These are phyloP conservation scores for Thumatha senex DNA, from an alignment of 2,888 invertebrate genomes.

Conservation along the genomic window DNA sequence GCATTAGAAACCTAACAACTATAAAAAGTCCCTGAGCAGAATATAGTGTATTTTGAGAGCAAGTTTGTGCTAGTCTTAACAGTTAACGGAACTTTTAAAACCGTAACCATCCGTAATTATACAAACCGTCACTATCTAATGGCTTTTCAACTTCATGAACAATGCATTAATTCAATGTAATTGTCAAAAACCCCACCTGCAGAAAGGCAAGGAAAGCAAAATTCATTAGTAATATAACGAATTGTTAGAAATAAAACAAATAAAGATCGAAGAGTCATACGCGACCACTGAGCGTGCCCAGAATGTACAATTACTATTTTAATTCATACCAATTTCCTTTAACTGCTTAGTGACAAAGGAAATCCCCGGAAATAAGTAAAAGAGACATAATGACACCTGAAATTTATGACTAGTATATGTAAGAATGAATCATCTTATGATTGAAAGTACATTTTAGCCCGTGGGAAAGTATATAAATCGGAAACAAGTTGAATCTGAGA, in stretches of 20 bases:
- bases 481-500: too few species aligned
- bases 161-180: not conserved
- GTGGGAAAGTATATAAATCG: too few species aligned
- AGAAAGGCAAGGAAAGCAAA: conserved; percentile 1
- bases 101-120: too few species aligned
- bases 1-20: too few species aligned
- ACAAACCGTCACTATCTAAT: too few species aligned
- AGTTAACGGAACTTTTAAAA: too few species aligned
- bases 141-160: too few species aligned
- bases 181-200: not conserved
- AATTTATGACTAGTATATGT: not conserved
- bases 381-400: not conserved
- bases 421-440: too few species aligned
- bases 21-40: too few species aligned
- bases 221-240: not conserved
- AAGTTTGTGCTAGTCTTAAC: too few species aligned
- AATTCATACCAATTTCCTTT: not conserved
- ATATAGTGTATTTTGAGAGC: too few species aligned
- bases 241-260: not conserved
- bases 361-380: conserved; percentile 1
- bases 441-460: too few species aligned
- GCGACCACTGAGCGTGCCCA: not conserved
- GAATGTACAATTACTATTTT: not conserved
- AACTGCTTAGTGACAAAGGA: conserved; percentile 1
- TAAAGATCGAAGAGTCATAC: conserved; percentile 1